These are phyloP conservation scores for Takifugu ocellatus DNA, from an alignment of 2,797 vertebrate genomes.

Conservation along the genomic window DNA sequence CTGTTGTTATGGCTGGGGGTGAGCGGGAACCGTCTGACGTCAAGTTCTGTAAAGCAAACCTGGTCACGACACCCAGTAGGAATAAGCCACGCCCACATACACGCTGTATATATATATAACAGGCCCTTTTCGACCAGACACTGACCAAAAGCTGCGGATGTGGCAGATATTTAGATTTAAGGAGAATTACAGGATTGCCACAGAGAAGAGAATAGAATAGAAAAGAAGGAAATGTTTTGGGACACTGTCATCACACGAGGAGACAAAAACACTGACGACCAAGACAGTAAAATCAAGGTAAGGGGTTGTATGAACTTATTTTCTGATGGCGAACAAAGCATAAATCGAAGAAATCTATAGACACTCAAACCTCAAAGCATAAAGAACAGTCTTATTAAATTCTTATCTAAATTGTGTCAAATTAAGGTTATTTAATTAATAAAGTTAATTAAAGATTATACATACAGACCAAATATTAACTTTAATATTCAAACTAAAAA, in stretches of 20 bases:
- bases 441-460: too few relatives aligned
- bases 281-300: constrained; percentile 59
- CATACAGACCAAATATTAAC: too few relatives aligned
- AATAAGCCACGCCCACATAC: constrained; percentile 37
- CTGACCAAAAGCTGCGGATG: constrained; percentile 26
- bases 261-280: constrained; percentile 39
- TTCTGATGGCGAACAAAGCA: background rate
- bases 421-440: too few relatives aligned
- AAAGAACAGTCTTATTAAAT: too few relatives aligned
- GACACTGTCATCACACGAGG: constrained; percentile 46
- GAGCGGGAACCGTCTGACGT: constrained; percentile 54
- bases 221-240: constrained; percentile 47
- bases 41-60: constrained; percentile 48
- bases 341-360: background rate
- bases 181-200: background rate
- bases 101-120: constrained; percentile 47
- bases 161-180: background rate
- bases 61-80: constrained; percentile 58
- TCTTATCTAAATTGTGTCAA: too few relatives aligned
- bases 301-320: background rate
- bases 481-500: too few relatives aligned
- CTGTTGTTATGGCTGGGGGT: constrained; percentile 17
- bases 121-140: constrained; percentile 17
- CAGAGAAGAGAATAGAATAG: background rate
- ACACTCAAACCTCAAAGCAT: too few relatives aligned